Percentiles rank a stretch among this genome's conserved stretches.
Evolutionary conservation across 2,113 vertebrate species (phyloP).

Genomic region (Hydrochoerus hydrochaeris): DNA sequence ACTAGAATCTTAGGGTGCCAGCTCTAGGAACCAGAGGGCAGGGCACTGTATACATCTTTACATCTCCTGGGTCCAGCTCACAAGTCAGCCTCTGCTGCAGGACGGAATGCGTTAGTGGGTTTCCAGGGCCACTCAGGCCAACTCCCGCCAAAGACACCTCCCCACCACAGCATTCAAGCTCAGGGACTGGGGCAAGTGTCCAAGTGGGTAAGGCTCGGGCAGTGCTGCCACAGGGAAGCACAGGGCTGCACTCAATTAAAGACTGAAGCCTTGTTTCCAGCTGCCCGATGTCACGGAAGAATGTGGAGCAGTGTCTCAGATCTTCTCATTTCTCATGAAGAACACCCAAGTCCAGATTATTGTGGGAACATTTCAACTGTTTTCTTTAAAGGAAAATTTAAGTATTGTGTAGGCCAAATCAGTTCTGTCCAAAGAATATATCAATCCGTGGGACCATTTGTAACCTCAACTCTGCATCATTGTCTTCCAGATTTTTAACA

Average conservation of each 20-base stretch:
- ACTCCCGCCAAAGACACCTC: not conserved
- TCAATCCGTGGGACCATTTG: not conserved
- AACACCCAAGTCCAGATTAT: not conserved
- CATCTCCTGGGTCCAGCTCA: not conserved
- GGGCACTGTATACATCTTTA: not conserved
- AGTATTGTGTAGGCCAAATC: not conserved
- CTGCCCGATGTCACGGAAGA: not conserved
- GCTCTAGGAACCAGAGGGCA: not conserved
- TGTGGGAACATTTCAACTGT: not conserved
- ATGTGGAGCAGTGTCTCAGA: not conserved
- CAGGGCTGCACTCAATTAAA: not conserved
- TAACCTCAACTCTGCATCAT: not conserved
- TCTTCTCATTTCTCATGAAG: conserved; percentile 9
- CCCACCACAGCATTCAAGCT: not conserved
- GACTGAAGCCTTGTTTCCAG: not conserved
- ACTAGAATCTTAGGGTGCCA: not conserved
- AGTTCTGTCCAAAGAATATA: not conserved
- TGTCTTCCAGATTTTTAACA: conserved; percentile 17
- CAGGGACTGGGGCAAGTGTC: not conserved
- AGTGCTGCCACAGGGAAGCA: not conserved
- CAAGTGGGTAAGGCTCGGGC: not conserved
- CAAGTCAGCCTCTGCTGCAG: not conserved
- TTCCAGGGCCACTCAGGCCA: not conserved
- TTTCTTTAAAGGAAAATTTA: not conserved
- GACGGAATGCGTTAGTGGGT: not conserved